These are phyloP conservation scores for Hirundichthys speculiger DNA, from an alignment of 2,113 vertebrate genomes.

Conservation along the genomic window DNA sequence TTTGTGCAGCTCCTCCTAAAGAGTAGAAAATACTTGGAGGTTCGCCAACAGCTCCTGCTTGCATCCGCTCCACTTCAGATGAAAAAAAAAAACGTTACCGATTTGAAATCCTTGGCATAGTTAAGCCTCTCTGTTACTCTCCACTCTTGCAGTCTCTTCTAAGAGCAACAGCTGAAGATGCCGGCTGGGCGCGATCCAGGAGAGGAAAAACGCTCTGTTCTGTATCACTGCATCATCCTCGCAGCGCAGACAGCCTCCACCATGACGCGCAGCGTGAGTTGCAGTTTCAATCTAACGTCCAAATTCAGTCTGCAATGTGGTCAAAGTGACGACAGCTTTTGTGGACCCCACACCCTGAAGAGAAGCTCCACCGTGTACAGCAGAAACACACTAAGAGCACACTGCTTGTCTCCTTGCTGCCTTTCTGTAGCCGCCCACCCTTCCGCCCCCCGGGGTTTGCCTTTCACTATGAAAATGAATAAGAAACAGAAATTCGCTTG, in stretches of 20 bases:
- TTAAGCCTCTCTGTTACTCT: constrained; percentile 56
- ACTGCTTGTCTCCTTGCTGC: constrained; percentile 14
- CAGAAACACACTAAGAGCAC: constrained; percentile 23
- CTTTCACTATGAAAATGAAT: neutral
- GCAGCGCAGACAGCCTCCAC: constrained; percentile 12
- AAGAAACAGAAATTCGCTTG: constrained; percentile 21
- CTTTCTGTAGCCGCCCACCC: constrained; percentile 24
- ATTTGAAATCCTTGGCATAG: constrained; percentile 63
- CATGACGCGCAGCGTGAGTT: constrained; percentile 1
- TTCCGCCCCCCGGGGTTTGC: constrained; percentile 35
- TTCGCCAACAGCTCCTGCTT: constrained; percentile 57
- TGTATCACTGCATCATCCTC: constrained; percentile 69
- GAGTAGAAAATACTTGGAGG: constrained; percentile 67
- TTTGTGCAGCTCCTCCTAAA: constrained; percentile 69
- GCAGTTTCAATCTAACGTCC: constrained; percentile 14
- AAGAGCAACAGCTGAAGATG: constrained; percentile 80
- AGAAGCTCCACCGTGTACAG: constrained; percentile 35
- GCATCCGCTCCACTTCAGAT: constrained; percentile 63
- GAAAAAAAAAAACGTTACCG: constrained; percentile 37
- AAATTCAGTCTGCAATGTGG: constrained; percentile 12
- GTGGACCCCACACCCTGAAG: constrained; percentile 55
- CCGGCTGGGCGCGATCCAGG: constrained; percentile 47
- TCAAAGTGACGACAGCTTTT: constrained; percentile 31
- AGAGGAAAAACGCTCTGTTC: constrained; percentile 41
- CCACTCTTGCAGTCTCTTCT: constrained; percentile 52